A percentile compares a stretch with the other conserved stretches of the same genome.
Evolutionary conservation across 2,797 vertebrate genomes (phyloP).

Genomic region (Menidia menidia): DNA sequence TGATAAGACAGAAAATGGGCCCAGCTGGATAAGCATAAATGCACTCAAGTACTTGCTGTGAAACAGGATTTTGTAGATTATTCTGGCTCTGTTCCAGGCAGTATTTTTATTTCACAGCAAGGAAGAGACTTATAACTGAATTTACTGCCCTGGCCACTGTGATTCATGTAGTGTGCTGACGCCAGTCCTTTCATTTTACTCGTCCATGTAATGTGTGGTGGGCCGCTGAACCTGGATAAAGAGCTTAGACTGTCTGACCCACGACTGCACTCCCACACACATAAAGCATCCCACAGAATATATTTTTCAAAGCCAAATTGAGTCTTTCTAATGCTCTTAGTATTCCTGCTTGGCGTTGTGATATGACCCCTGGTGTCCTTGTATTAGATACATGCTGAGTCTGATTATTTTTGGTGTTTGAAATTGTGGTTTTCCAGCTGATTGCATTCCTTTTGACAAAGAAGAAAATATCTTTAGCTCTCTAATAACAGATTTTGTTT

Average conservation of each 20-base stretch:
- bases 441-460: slow-evolving; percentile 38
- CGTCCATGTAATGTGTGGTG: slow-evolving; percentile 61
- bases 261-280: slow-evolving; percentile 58
- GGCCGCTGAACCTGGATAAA: slow-evolving; percentile 80
- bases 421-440: slow-evolving; percentile 43
- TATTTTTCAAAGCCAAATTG: slow-evolving; percentile 65
- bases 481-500: slow-evolving; percentile 19
- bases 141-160: slow-evolving; percentile 57
- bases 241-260: slow-evolving; percentile 86
- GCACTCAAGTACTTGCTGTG: slow-evolving; percentile 40
- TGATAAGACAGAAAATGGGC: slow-evolving; percentile 30
- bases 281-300: slow-evolving; percentile 43
- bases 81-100: slow-evolving; percentile 60
- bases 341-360: slow-evolving; percentile 47
- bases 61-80: slow-evolving; percentile 46
- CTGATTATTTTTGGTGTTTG: slow-evolving; percentile 47
- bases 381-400: slow-evolving; percentile 31
- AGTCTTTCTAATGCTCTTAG: slow-evolving; percentile 72
- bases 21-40: slow-evolving; percentile 46
- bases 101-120: slow-evolving; percentile 60
- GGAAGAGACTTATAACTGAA: slow-evolving; percentile 67
- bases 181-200: slow-evolving; percentile 74
- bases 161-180: slow-evolving; percentile 73
- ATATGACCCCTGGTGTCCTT: slow-evolving; percentile 58
- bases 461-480: slow-evolving; percentile 14